phyloP scores from a whole-genome alignment of 2,888 invertebrate species.

The Macrophya alboannulata region DNA sequence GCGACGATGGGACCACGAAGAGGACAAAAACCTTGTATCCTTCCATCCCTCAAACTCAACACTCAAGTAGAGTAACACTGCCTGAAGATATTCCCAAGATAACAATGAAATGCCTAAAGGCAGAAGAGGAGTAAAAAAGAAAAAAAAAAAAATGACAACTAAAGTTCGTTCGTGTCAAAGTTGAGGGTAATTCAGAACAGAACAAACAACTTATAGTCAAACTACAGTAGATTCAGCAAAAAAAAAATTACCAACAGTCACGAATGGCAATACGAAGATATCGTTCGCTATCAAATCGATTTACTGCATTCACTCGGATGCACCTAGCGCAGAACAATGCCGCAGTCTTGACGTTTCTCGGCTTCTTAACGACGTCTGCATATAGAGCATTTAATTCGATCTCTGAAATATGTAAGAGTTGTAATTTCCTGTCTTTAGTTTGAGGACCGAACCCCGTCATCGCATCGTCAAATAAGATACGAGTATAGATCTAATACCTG shows the following conservation, averaged over 20 bases:
- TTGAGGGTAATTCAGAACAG: neutral
- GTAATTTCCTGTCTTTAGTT: neutral
- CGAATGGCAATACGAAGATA: neutral
- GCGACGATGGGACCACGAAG: neutral
- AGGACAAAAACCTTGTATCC: neutral
- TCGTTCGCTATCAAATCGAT: conserved; percentile 23
- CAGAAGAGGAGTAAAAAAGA: neutral
- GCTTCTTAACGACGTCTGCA: neutral
- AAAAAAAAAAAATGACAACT: conserved; percentile 19
- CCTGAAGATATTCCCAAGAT: conserved; percentile 42
- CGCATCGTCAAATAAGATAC: neutral
- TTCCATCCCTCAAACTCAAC: neutral
- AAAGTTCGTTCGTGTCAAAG: conserved; percentile 17
- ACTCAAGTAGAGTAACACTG: neutral
- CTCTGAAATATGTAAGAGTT: neutral
- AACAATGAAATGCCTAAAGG: conserved; percentile 9
- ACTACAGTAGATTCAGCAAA: neutral
- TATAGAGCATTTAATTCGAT: conserved; percentile 5
- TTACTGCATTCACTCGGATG: conserved; percentile 30
- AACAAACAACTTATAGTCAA: conserved; percentile 14
- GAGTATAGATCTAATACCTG: neutral
- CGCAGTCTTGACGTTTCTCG: neutral
- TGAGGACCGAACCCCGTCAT: neutral
- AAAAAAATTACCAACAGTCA: conserved; percentile 19
- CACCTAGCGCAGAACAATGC: neutral